Evolutionary conservation across 2,113 vertebrate species (phyloP), one percentile per base, ranked within the genome.

Genomic region (Deroptyus accipitrinus): DNA sequence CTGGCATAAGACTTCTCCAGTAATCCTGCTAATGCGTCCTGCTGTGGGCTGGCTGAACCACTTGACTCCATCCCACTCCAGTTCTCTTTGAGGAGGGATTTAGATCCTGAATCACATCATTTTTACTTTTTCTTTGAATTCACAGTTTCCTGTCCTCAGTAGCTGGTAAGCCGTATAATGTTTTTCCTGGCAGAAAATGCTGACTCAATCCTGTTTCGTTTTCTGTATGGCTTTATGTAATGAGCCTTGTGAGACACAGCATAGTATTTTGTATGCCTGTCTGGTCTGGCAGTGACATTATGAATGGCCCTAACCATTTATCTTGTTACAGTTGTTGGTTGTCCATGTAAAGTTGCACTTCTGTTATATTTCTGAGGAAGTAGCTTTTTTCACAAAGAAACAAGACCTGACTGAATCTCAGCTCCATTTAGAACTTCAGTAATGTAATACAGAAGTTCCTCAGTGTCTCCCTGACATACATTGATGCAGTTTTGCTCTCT

Each of bases 201-300:
- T 92, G 73, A 82, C 31, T 76, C 1, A 8, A 12, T 44, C 37
- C 18, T 89, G 49, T 51, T 94, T 92, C 76, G 33, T 84, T 79
- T 96, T 93, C 72, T 81, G 27, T 82, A 70, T 95, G 88, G n/a
- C 81, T 95, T 94, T 90, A 51, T 69, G 18, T 69, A 49, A 46
- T 66, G 57, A 91, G 30, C 37, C 42, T 83, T 83, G 22, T 83
- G 83, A 80, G 89, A 88, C 9, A 17, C 44, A 62, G 20, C 19
- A 66, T 7, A 41, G 49, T 85, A 51, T 84, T 86, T 74, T 91
- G 54, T 37, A 74, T 63, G 44, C 70, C 59, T 82, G 18, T 82
- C 48, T 92, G 63, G 79, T 80, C 86, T 93, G 70, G 69, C 66
- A 91, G 3, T 75, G 75, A 44, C 42, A 39, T 37, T 35, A 23